Evolutionary conservation across 2,113 vertebrate genomes (phyloP).

Genomic region (Paradisaea rubra): DNA sequence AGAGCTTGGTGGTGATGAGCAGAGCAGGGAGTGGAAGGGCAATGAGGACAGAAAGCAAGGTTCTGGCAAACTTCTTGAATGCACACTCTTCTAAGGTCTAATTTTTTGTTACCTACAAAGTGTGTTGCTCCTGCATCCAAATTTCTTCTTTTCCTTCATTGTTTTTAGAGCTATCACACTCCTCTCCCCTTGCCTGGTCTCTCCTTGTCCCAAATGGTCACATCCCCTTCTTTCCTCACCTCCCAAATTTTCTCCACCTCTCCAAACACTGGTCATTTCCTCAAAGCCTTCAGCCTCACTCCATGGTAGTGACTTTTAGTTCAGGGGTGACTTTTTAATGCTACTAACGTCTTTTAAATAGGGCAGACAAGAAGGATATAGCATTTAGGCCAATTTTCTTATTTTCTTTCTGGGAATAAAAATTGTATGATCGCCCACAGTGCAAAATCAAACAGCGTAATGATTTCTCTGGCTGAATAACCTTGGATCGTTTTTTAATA

Average conservation of each 20-base stretch:
- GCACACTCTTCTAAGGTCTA: not conserved
- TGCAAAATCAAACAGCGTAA: not conserved
- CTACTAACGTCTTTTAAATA: not conserved
- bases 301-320: not conserved
- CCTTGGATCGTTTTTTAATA: not conserved
- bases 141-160: not conserved
- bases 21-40: not conserved
- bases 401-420: not conserved
- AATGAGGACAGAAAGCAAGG: not conserved
- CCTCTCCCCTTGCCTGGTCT: not conserved
- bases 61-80: not conserved
- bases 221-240: not conserved
- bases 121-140: not conserved
- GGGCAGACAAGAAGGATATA: not conserved
- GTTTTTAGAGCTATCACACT: not conserved
- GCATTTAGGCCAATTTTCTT: not conserved
- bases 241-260: not conserved
- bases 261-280: not conserved
- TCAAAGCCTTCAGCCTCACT: not conserved
- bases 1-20: not conserved
- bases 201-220: not conserved
- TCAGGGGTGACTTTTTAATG: not conserved
- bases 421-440: not conserved
- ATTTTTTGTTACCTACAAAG: not conserved
- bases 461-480: conserved; percentile 8